phyloP scores from a whole-genome alignment of 2,797 vertebrate genomes.

The Diplodus sargus region DNA sequence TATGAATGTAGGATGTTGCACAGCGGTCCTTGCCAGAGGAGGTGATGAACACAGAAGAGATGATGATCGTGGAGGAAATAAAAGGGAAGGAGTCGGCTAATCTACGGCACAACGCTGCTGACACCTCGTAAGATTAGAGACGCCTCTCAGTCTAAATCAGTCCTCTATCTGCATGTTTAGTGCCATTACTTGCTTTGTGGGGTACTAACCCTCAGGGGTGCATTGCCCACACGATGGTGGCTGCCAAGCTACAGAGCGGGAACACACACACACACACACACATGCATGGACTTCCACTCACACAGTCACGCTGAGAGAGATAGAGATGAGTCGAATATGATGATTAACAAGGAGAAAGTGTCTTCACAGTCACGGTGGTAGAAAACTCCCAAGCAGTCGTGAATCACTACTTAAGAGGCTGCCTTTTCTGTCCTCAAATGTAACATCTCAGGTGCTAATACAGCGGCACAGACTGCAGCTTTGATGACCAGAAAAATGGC shows the following conservation, averaged over 20 bases:
- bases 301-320: slow-evolving; percentile 49
- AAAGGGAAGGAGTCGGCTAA: slow-evolving; percentile 58
- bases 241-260: slow-evolving; percentile 55
- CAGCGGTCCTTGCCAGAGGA: slow-evolving; percentile 52
- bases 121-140: slow-evolving; percentile 74
- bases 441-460: slow-evolving; percentile 40
- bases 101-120: slow-evolving; percentile 63
- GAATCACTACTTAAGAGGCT: slow-evolving; percentile 54
- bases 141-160: slow-evolving; percentile 74
- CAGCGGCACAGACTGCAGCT: slow-evolving; percentile 32
- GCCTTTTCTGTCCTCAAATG: slow-evolving; percentile 48
- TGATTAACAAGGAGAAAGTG: slow-evolving; percentile 66
- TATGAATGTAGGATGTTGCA: slow-evolving; percentile 46
- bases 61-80: slow-evolving; percentile 66
- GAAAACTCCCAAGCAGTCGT: slow-evolving; percentile 47
- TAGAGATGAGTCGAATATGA: slow-evolving; percentile 59
- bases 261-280: slow-evolving; percentile 34
- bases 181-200: slow-evolving; percentile 81
- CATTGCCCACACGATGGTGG: slow-evolving; percentile 68
- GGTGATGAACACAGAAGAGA: slow-evolving; percentile 57
- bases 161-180: slow-evolving; percentile 76
- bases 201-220: slow-evolving; percentile 71
- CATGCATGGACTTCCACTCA: slow-evolving; percentile 23
- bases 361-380: slow-evolving; percentile 38
- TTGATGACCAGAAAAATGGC: slow-evolving; percentile 39